Evolutionary conservation across 2,888 invertebrate genomes (phyloP).

Genomic region (Actias luna): DNA sequence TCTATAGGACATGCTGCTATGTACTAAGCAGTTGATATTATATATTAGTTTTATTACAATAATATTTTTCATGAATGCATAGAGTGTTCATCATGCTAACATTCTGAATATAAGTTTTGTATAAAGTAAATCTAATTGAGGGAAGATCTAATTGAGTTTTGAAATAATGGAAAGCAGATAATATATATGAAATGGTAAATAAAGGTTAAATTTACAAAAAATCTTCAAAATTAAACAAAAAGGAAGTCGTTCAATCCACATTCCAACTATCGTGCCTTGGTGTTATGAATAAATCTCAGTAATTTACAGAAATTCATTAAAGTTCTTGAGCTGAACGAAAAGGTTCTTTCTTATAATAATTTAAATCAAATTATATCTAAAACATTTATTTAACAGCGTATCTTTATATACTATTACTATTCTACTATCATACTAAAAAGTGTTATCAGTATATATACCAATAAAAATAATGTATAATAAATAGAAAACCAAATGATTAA

Average conservation of each 20-base stretch:
- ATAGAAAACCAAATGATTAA: not conserved
- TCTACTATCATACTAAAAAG: not conserved
- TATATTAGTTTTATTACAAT: not conserved
- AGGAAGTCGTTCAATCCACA: constrained; percentile 7
- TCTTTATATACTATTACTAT: not conserved
- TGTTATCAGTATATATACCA: not conserved
- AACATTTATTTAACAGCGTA: not conserved
- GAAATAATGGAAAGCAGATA: constrained; percentile 8
- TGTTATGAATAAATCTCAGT: not conserved
- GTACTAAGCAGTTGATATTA: constrained; percentile 20
- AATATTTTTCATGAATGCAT: not conserved
- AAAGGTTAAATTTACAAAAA: constrained; percentile 3
- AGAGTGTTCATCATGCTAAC: constrained; percentile 33
- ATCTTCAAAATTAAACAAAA: not conserved
- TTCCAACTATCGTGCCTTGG: constrained; percentile 16
- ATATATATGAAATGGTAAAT: constrained; percentile 5
- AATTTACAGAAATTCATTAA: not conserved
- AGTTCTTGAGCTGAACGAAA: not conserved
- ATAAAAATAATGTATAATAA: not conserved
- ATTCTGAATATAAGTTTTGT: constrained; percentile 26
- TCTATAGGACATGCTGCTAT: constrained; percentile 26
- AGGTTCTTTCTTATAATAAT: not conserved
- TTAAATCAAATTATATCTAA: not conserved
- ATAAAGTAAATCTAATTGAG: constrained; percentile 59
- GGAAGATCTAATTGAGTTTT: constrained; percentile 40